A percentile compares a stretch with the other conserved stretches of the same genome.
Evolutionary conservation across 1,140 invertebrate genomes (phyloP).

Genomic region (Stegodyphus dumicola): DNA sequence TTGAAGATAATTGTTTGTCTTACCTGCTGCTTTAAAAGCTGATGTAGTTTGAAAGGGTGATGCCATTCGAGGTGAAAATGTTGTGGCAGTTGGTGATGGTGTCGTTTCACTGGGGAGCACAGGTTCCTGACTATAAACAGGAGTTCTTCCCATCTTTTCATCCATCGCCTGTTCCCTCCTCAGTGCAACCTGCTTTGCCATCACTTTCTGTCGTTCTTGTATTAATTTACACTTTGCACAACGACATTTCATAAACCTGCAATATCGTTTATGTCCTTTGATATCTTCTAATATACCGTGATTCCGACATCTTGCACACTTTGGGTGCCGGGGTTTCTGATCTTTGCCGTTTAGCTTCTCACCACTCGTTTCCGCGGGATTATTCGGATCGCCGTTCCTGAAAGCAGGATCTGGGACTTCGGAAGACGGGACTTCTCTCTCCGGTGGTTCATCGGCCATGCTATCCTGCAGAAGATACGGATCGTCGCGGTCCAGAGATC

Average conservation of each 20-base stretch:
- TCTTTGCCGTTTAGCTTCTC: neutral
- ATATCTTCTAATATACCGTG: conserved; percentile 63
- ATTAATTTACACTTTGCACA: conserved; percentile 72
- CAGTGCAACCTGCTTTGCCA: conserved; percentile 69
- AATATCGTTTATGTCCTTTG: conserved; percentile 73
- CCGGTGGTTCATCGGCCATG: neutral
- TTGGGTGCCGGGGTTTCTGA: conserved; percentile 68
- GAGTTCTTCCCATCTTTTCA: conserved; percentile 64
- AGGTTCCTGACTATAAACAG: neutral
- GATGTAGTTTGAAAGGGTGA: too few species aligned
- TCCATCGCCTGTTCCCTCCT: conserved; percentile 71
- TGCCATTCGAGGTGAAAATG: too few species aligned
- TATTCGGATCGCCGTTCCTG: neutral
- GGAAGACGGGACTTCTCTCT: neutral
- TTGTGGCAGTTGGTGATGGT: too few species aligned
- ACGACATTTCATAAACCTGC: conserved; percentile 69
- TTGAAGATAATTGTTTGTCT: too few species aligned
- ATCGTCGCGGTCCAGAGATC: too few species aligned
- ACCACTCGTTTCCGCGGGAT: neutral
- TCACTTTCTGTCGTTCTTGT: conserved; percentile 67
- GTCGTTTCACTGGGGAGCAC: neutral
- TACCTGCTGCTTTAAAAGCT: too few species aligned
- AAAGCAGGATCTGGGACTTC: neutral
- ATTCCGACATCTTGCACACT: conserved; percentile 68
- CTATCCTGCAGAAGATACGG: neutral